phyloP scores from a whole-genome alignment of 2,888 invertebrate genomes.

The Papilio gigon region DNA sequence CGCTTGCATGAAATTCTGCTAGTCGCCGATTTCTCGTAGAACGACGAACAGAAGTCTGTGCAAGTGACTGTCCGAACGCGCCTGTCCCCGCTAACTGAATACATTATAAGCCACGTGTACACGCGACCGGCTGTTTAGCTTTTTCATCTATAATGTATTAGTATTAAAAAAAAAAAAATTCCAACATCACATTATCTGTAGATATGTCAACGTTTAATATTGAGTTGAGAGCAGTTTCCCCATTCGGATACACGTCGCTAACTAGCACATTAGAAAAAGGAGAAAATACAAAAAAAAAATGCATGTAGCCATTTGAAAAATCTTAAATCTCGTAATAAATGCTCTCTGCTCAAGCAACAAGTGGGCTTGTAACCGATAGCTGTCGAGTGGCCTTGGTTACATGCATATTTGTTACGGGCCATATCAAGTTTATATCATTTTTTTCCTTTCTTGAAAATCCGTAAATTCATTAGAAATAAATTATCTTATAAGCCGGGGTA shows the following conservation, averaged over 20 bases:
- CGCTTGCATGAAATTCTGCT: slow-evolving; percentile 42
- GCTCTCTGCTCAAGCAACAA: slow-evolving; percentile 70
- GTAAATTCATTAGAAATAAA: slow-evolving; percentile 70
- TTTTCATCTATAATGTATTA: slow-evolving; percentile 61
- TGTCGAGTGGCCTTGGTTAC: slow-evolving; percentile 72
- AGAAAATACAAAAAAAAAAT: slow-evolving; percentile 46
- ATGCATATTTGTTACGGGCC: slow-evolving; percentile 73
- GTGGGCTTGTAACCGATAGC: slow-evolving; percentile 77
- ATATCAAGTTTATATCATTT: slow-evolving; percentile 64
- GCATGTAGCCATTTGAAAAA: slow-evolving; percentile 56
- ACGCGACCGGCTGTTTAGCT: slow-evolving; percentile 64
- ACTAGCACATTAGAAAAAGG: slow-evolving; percentile 60
- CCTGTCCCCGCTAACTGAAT: slow-evolving; percentile 48
- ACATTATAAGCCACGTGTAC: slow-evolving; percentile 59
- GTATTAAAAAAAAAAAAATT: slow-evolving; percentile 54
- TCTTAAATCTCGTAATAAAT: slow-evolving; percentile 52
- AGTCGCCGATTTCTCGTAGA: slow-evolving; percentile 17
- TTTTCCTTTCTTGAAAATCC: slow-evolving; percentile 63
- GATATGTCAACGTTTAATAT: slow-evolving; percentile 51
- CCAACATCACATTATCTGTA: slow-evolving; percentile 56
- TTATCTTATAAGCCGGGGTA: slow-evolving; percentile 70
- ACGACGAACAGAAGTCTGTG: slow-evolving; percentile 39
- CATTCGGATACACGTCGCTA: slow-evolving; percentile 66
- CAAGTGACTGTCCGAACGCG: slow-evolving; percentile 36
- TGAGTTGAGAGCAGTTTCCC: slow-evolving; percentile 64